These are phyloP conservation scores for Drosophila robusta DNA, from an alignment of 2,888 invertebrate genomes.

Conservation along the genomic window DNA sequence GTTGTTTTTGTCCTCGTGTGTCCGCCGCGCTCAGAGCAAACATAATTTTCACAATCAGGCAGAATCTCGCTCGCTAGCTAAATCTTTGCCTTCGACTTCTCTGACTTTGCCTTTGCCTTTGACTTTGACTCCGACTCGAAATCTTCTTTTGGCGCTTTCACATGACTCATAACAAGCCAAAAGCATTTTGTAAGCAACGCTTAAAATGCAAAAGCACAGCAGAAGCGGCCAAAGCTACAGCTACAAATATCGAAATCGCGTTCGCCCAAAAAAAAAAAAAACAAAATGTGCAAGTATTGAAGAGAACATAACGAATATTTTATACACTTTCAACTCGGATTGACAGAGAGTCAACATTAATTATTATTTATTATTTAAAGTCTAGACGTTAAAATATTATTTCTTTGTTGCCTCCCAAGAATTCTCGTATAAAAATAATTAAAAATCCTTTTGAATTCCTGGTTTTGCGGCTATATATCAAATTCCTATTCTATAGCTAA, in stretches of 20 bases:
- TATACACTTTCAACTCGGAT: constrained; percentile 19
- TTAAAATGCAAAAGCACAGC: constrained; percentile 67
- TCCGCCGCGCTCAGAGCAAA: constrained; percentile 71
- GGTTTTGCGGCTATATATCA: too few species aligned
- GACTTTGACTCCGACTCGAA: constrained; percentile 25
- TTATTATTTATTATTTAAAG: too few species aligned
- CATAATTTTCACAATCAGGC: constrained; percentile 78
- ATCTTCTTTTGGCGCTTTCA: constrained; percentile 69
- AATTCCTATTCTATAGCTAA: too few species aligned
- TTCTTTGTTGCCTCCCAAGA: too few species aligned
- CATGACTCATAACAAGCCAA: constrained; percentile 79
- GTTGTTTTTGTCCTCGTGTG: constrained; percentile 65
- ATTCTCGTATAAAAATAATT: too few species aligned
- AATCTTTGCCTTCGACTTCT: constrained; percentile 43
- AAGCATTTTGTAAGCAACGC: constrained; percentile 66
- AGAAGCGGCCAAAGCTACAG: constrained; percentile 44
- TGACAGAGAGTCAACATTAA: too few species aligned
- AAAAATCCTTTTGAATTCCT: too few species aligned
- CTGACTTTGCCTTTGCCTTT: constrained; percentile 35
- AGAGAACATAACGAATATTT: constrained; percentile 20
- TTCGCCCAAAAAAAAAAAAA: constrained; percentile 38
- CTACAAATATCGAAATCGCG: constrained; percentile 64
- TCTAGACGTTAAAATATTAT: neutral
- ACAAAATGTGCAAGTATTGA: constrained; percentile 2
- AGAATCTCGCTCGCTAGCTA: constrained; percentile 61